These are phyloP conservation scores for Pyrgilauda ruficollis DNA, from an alignment of 2,113 vertebrate species.

Conservation along the genomic window DNA sequence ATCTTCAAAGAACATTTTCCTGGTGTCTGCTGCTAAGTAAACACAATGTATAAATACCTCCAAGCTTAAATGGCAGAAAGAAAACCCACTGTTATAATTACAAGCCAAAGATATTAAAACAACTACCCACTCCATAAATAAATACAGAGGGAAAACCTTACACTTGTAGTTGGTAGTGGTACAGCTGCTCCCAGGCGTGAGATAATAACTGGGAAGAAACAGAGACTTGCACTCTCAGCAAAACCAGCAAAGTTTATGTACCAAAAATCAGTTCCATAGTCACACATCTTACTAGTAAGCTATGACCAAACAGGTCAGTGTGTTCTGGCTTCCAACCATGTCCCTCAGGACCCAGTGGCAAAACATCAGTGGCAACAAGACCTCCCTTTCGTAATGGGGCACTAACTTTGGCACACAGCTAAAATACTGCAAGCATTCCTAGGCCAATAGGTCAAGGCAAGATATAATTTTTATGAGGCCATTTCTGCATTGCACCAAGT, in stretches of 20 bases:
- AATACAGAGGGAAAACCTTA: conserved; percentile 1
- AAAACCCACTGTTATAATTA: conserved; percentile 7
- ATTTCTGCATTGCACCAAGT: background rate
- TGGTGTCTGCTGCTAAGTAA: background rate
- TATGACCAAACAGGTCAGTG: conserved; percentile 12
- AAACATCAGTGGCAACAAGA: background rate
- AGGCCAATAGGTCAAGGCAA: conserved; percentile 46
- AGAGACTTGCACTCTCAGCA: conserved; percentile 38
- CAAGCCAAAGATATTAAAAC: background rate
- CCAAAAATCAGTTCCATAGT: background rate
- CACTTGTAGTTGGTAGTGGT: background rate
- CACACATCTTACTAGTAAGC: background rate
- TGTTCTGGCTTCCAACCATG: background rate
- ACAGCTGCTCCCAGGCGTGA: conserved; percentile 7
- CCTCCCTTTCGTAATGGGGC: background rate
- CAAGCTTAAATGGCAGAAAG: background rate
- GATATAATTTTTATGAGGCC: background rate
- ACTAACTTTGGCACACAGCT: background rate
- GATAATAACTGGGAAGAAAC: background rate
- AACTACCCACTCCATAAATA: conserved; percentile 12
- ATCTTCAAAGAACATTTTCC: background rate
- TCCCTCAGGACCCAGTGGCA: background rate
- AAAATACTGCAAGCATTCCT: background rate
- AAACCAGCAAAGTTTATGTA: background rate
- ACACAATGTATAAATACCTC: background rate